A percentile compares a stretch with the other conserved stretches of the same genome.
These are phyloP conservation scores for Heliconius hortense DNA, from an alignment of 2,888 invertebrate species.

Conservation along the genomic window DNA sequence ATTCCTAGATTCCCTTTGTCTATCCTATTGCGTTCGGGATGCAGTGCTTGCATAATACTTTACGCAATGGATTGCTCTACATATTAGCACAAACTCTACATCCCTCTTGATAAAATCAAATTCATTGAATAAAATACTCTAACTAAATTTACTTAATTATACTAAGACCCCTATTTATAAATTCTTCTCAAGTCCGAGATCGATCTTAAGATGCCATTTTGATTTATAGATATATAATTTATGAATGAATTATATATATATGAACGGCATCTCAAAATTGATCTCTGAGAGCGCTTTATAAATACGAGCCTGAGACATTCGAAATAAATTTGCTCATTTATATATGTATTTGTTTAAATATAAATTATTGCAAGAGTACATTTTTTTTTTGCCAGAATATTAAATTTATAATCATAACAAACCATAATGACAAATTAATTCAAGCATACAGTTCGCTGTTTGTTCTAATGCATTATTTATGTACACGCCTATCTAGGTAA, in stretches of 20 bases:
- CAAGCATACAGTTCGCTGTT: slow-evolving; percentile 36
- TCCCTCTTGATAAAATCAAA: neutral
- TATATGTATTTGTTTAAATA: neutral
- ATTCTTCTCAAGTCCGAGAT: too few relatives aligned
- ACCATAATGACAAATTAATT: slow-evolving; percentile 42
- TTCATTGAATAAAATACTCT: neutral
- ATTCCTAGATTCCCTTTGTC: neutral
- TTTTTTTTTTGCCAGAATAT: slow-evolving; percentile 28
- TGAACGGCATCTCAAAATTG: too few relatives aligned
- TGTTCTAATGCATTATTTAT: slow-evolving; percentile 42
- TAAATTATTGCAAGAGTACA: neutral
- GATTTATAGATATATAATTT: too few relatives aligned
- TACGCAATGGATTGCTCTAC: neutral
- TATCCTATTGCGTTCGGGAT: neutral
- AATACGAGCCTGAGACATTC: neutral
- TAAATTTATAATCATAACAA: slow-evolving; percentile 30
- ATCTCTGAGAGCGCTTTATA: too few relatives aligned
- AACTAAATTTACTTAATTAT: too few relatives aligned
- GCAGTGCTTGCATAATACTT: neutral
- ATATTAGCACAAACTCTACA: neutral
- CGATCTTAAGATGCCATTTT: too few relatives aligned
- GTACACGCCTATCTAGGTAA: slow-evolving; percentile 44
- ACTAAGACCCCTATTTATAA: too few relatives aligned
- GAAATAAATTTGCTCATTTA: neutral
- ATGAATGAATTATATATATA: too few relatives aligned